phyloP scores from a whole-genome alignment of 1,140 invertebrate genomes.

The Drosophila busckii region DNA sequence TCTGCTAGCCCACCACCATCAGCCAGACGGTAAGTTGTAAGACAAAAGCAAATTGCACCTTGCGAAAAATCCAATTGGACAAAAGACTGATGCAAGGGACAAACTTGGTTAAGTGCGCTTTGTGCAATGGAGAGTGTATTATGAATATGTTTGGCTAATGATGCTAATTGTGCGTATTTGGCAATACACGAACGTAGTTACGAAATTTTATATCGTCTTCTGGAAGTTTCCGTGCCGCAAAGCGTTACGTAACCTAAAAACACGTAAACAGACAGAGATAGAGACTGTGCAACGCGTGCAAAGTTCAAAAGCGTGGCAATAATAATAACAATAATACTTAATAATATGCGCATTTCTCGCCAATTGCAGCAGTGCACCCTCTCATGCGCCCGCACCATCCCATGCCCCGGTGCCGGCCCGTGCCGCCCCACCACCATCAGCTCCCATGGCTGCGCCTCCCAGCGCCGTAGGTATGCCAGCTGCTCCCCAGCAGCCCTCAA shows the following conservation, averaged over 20 bases:
- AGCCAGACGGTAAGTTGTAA: conserved; percentile 80
- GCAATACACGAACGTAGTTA: neutral
- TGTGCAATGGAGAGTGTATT: neutral
- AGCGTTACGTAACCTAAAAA: conserved; percentile 58
- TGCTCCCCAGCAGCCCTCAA: conserved; percentile 73
- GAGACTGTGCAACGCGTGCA: conserved; percentile 24
- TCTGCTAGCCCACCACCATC: conserved; percentile 85
- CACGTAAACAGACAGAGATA: conserved; percentile 11
- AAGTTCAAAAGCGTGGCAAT: conserved; percentile 28
- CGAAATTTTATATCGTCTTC: neutral
- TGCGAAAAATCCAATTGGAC: neutral
- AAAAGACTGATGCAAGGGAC: conserved; percentile 1
- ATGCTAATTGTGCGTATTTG: neutral
- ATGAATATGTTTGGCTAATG: neutral
- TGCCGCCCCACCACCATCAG: conserved; percentile 64
- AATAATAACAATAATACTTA: conserved; percentile 6
- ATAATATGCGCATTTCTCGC: conserved; percentile 1
- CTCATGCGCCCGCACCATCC: conserved; percentile 34
- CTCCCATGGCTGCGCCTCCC: conserved; percentile 61
- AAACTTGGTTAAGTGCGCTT: neutral
- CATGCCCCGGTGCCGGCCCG: conserved; percentile 65
- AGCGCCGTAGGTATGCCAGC: conserved; percentile 70
- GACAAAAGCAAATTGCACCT: neutral
- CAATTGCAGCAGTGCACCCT: conserved; percentile 38
- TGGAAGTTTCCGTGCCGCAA: conserved; percentile 25